Evolutionary conservation across 2,888 invertebrate species (phyloP), one percentile per base, ranked within the genome.

Genomic region (Anthophora plumipes): DNA sequence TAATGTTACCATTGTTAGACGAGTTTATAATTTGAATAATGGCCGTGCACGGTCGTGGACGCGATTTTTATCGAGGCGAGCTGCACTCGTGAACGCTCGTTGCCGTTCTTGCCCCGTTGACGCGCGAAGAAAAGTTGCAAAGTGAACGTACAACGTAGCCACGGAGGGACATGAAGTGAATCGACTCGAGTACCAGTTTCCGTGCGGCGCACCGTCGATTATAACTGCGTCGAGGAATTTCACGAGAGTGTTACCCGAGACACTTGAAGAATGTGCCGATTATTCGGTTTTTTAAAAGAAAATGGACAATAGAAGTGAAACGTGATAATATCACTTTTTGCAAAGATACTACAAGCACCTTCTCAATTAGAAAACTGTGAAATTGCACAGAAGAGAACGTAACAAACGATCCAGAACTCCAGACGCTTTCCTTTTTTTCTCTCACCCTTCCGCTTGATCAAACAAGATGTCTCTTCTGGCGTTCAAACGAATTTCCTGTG

Each of bases 1-100:
- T 69, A 78, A 69, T 61, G 69, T 73, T 60, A 9, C 57, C 78
- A 80, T 80, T 80, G 73, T 78, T 69, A 43, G 59, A 41, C 63
- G 78, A 63, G 68, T 69, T 73, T 55, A 63, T 68, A 59, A 80
- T 78, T 73, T 54, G 69, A 74, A 80, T 69, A 78, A 72, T 57
- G 68, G 60, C 22, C 25, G 46, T 20, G 63, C 43, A 20, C 11
- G 59, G 14, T 31, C 9, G 52, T 48, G n/a, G 25, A 41, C 55
- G 48, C 12, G 72, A 64, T 71, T 78, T 73, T 68, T 59, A 68
- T 73, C 25, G 55, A 37, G 50, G n/a, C 54, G n/a, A n/a, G 37
- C 48, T 66, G 50, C 43, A 52, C 64, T 64, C 12, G 57, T 41
- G 22, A 59, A 31, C 50, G 50, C 67, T 63, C 43, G 41, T n/a